Evolutionary conservation across 2,113 vertebrate species (phyloP), one percentile per base, ranked within the genome.

Genomic region (Ptilorrhoa leucosticta): DNA sequence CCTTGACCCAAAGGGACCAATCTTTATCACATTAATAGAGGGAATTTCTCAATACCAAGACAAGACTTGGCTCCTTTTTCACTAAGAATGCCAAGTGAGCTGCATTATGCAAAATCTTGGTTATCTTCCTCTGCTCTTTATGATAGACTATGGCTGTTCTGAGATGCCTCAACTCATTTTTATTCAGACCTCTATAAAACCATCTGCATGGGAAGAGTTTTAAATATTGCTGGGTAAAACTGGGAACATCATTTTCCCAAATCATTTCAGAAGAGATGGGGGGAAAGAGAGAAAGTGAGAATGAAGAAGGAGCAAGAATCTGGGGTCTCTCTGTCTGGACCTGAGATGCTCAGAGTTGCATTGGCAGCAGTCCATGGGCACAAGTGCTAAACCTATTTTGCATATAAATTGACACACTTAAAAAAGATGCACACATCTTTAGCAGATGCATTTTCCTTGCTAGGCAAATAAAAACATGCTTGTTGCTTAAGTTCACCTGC

Each of bases 371-470:
- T 90, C 94, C 91, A 94, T 20, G 31, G 93, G 66, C 95, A 95
- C 87, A 96, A 98, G 61, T 47, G 80, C 73, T 96, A 91, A 92
- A 90, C 39, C 82, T 98, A 93, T 90, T 98, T 98, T 98, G 97
- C 97, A 98, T 97, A 97, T 97, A 98, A 97, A 98, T 98, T 94
- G 94, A 87, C 91, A 97, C 94, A 96, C 76, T 97, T 97, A 72
- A 96, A 97, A 97, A 97, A 96, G 94, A 96, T 97, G 56, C 88
- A 80, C 87, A 86, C 79, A 77, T 96, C 78, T 93, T 97, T 87
- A 98, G 92, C 96, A 97, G 96, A 91, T 93, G 79, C 85, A 96
- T 97, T 97, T 88, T 93, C 89, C 93, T 97, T 97, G 86, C 93
- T 93, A 96, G 80, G 73, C 92, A 95, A 92, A 97, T 97, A 94